Base-by-base conservation (phyloP, 2,888 invertebrate genomes). In the Thecocarcelia acutangulata region DNA sequence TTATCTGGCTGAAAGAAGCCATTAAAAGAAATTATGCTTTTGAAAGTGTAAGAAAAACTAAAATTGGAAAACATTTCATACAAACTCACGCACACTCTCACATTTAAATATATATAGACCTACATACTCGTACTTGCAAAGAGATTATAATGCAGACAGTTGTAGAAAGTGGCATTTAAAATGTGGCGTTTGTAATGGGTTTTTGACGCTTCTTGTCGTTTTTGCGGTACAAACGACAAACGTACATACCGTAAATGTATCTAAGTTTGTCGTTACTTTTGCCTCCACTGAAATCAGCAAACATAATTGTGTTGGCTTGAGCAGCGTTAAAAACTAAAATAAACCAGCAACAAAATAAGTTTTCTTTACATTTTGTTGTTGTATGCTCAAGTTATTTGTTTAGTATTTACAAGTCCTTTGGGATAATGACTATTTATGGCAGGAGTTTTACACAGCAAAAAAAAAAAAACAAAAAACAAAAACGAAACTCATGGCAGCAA, bases 11-110 rank as follows among this genome's bases (percentile, higher is more conserved):
- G 86, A 86, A 86, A 86, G 86, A 80, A 83, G 87, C 90, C 87
- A 89, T 89, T 89, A 89, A 89, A 89, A 88, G 89, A 88, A 89
- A 89, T 89, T 88, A 87, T 89, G 86, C 87, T 89, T 86, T 69
- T 21, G 37, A 77, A 81, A 81, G 68, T 74, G 73, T 81, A 81
- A 73, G 76, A 80, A 88, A 88, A 89, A 89, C 88, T 88, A 88
- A 89, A 89, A 76, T 88, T 88, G 87, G 86, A 85, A 85, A 64
- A 50, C 48, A 59, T 50, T 59, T 37, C 40, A 59, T 21, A 15
- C 15, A 42, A 3, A 33, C 9, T 33, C 33, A 33, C 33, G 9
- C n/a, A 44, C 6, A 50, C 42, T 6, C 15, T 40, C 28, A 28
- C 19, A 46, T 17, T n/a, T 9, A 63, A 24, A 50, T 50, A 5